Evolutionary conservation across 2,113 vertebrate species (phyloP).

Genomic region (Catharus fuscescens): DNA sequence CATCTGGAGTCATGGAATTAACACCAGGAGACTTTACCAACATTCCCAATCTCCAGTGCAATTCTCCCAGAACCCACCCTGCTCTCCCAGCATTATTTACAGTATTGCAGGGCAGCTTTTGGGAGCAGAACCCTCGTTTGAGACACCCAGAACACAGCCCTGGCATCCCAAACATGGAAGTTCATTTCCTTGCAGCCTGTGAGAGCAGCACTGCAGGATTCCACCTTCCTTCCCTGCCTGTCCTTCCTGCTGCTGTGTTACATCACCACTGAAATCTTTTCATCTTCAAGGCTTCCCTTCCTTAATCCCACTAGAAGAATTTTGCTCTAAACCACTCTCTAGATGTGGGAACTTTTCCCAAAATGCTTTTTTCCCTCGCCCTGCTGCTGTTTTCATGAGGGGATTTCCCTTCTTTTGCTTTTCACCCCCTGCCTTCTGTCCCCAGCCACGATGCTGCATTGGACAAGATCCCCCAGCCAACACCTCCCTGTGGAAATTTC

Average conservation of each 20-base stretch:
- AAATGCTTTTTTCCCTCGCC: not conserved
- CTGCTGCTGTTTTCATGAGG: not conserved
- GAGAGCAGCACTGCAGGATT: not conserved
- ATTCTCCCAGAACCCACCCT: not conserved
- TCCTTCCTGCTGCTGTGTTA: not conserved
- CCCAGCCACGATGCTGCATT: accelerated
- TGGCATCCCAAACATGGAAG: not conserved
- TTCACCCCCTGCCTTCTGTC: not conserved
- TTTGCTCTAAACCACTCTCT: not conserved
- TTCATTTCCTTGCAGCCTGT: not conserved
- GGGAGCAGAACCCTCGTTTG: not conserved
- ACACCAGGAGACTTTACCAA: not conserved
- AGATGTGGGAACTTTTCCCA: not conserved
- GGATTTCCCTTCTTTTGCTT: not conserved
- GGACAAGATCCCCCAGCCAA: not conserved
- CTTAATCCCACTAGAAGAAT: not conserved
- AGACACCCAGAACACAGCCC: not conserved
- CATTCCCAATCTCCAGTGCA: not conserved
- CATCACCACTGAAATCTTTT: not conserved
- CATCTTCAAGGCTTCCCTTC: not conserved
- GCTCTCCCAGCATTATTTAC: not conserved
- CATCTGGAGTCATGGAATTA: not conserved
- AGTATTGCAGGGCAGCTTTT: not conserved
- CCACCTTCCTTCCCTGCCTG: not conserved
- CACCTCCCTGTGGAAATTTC: not conserved